phyloP scores from a whole-genome alignment of 2,888 invertebrate species.

The Iphiclides podalirius region DNA sequence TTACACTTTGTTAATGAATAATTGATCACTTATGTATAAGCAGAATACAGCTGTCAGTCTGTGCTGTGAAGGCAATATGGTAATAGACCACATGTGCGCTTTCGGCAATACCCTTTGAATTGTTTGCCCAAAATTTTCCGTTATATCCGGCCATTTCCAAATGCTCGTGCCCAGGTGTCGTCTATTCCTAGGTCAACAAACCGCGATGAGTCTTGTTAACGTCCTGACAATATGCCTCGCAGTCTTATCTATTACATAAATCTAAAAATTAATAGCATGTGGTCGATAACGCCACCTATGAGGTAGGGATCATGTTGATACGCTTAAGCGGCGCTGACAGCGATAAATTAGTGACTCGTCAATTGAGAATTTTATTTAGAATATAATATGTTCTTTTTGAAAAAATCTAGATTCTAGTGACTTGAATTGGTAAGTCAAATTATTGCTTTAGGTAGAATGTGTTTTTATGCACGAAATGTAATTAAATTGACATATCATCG shows the following conservation, averaged over 20 bases:
- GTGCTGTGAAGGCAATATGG: too few relatives aligned
- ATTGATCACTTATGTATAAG: too few relatives aligned
- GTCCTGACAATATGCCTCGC: conserved; percentile 49
- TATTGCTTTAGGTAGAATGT: too few relatives aligned
- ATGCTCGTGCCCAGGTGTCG: conserved; percentile 8
- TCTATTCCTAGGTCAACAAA: conserved; percentile 34
- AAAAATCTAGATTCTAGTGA: too few relatives aligned
- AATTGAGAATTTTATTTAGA: not conserved
- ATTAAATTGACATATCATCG: too few relatives aligned
- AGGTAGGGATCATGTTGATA: not conserved
- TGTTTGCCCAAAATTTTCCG: conserved; percentile 14
- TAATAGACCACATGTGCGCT: conserved; percentile 11
- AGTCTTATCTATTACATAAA: conserved; percentile 30
- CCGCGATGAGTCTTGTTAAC: conserved; percentile 40
- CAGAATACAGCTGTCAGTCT: too few relatives aligned
- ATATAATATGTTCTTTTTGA: too few relatives aligned
- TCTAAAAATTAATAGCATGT: conserved; percentile 18
- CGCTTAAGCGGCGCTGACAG: conserved; percentile 5
- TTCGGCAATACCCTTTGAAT: not conserved
- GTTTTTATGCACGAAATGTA: too few relatives aligned
- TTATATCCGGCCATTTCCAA: conserved; percentile 6
- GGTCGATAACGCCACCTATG: conserved; percentile 9
- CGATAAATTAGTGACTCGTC: not conserved
- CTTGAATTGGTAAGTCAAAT: too few relatives aligned
- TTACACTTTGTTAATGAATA: too few relatives aligned